Evolutionary conservation across 2,888 invertebrate species (phyloP).

Genomic region (Ommatoiulus sabulosus): DNA sequence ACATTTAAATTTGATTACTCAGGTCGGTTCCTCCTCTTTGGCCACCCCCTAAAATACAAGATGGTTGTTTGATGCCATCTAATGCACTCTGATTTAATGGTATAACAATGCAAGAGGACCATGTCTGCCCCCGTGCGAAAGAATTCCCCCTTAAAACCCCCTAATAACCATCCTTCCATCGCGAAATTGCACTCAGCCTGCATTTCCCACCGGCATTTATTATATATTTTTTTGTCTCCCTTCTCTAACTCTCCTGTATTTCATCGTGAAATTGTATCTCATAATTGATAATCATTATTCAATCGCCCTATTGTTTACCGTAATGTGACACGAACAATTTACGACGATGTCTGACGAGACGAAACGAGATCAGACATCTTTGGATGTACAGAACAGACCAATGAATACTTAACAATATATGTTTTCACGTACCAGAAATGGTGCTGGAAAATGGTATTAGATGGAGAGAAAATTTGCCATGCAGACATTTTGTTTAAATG

Average conservation of each 20-base stretch:
- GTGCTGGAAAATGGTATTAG: not conserved
- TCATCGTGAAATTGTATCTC: conserved; percentile 23
- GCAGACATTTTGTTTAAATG: too few species aligned
- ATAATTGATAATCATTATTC: conserved; percentile 51
- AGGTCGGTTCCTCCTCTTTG: not conserved
- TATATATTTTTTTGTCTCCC: not conserved
- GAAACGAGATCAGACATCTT: conserved; percentile 36
- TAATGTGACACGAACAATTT: conserved; percentile 50
- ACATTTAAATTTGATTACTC: not conserved
- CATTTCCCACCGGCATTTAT: conserved; percentile 20
- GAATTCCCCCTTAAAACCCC: not conserved
- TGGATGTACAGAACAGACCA: not conserved
- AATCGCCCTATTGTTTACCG: conserved; percentile 51
- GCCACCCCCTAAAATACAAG: conserved; percentile 14
- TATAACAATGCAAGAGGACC: not conserved
- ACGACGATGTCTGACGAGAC: conserved; percentile 20
- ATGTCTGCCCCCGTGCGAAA: not conserved
- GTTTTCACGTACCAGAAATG: too few species aligned
- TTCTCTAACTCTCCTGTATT: not conserved
- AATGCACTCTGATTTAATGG: conserved; percentile 39
- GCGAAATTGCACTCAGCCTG: conserved; percentile 4
- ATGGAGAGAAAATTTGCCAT: too few species aligned
- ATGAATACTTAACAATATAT: not conserved
- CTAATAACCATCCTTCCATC: not conserved
- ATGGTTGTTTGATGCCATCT: not conserved